Conservation (phyloP, 2,888 invertebrate genomes). For the Orchesella flavescens region DNA sequence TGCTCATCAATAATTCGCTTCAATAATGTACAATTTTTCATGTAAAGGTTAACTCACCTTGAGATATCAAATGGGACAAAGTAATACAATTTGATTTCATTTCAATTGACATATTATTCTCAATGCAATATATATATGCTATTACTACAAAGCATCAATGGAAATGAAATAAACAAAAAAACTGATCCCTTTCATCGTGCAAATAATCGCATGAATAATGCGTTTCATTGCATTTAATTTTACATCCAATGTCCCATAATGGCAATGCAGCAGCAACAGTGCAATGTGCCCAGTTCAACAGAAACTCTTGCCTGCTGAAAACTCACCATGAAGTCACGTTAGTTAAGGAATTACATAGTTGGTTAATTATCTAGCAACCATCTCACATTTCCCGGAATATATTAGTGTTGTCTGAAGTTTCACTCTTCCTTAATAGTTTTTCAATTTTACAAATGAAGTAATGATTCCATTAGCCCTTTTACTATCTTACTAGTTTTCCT, state of each 20-base stretch:
- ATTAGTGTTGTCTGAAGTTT: not conserved
- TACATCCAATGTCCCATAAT: not conserved
- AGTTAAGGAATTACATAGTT: not conserved
- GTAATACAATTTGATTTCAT: not conserved
- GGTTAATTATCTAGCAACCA: not conserved
- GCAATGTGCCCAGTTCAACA: not conserved
- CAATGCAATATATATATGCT: not conserved
- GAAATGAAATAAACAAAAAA: not conserved
- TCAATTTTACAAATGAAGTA: not conserved
- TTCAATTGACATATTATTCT: not conserved
- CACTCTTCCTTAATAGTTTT: not conserved
- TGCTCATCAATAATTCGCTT: not conserved
- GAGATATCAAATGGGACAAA: not conserved
- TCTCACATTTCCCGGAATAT: not conserved
- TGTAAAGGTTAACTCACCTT: not conserved
- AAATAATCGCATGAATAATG: not conserved
- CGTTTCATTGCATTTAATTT: not conserved
- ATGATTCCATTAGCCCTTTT: not conserved
- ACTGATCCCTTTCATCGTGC: not conserved
- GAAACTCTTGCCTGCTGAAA: not conserved
- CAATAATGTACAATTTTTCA: constrained; percentile 1
- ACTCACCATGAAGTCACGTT: not conserved
- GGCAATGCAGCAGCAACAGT: too few species aligned
- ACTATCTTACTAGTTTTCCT: not conserved
- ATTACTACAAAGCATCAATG: not conserved